Percentiles rank a stretch among this genome's conserved stretches.
Conservation (phyloP, 1,140 invertebrate genomes). For the Camponotus pennsylvanicus region DNA sequence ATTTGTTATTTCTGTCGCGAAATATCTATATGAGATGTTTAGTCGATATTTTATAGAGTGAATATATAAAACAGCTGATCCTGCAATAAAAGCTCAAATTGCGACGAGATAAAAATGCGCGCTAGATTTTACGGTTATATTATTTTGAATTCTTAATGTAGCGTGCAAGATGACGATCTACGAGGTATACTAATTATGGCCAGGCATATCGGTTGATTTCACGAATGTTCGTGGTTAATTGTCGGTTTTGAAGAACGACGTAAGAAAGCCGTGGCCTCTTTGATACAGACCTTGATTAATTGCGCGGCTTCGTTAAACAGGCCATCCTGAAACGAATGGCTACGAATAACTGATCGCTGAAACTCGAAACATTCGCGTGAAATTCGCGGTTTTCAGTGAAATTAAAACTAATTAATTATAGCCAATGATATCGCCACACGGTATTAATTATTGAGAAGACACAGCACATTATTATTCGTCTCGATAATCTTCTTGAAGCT, state of each 20-base stretch:
- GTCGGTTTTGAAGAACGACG: constrained; percentile 23
- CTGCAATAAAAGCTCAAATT: constrained; percentile 6
- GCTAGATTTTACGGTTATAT: constrained; percentile 3
- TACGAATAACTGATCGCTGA: not conserved
- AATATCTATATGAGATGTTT: not conserved
- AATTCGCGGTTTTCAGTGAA: not conserved
- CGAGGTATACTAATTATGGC: constrained; percentile 45
- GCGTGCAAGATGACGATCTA: constrained; percentile 61
- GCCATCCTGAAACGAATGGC: constrained; percentile 9
- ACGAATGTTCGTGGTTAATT: constrained; percentile 1
- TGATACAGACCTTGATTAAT: constrained; percentile 51
- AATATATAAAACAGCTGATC: too few species aligned
- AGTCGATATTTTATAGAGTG: not conserved
- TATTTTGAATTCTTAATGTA: constrained; percentile 31
- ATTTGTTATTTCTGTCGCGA: not conserved
- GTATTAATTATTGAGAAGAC: not conserved
- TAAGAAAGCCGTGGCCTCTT: constrained; percentile 47
- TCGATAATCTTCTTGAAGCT: not conserved
- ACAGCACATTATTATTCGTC: not conserved
- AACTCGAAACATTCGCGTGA: not conserved
- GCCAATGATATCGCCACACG: not conserved
- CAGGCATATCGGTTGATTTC: constrained; percentile 45
- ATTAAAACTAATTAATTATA: not conserved
- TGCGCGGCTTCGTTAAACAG: constrained; percentile 28
- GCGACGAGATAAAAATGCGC: constrained; percentile 35